A percentile compares a stretch with the other conserved stretches of the same genome.
Evolutionary conservation across 2,888 invertebrate genomes (phyloP).

Genomic region (Parelbella ahira): DNA sequence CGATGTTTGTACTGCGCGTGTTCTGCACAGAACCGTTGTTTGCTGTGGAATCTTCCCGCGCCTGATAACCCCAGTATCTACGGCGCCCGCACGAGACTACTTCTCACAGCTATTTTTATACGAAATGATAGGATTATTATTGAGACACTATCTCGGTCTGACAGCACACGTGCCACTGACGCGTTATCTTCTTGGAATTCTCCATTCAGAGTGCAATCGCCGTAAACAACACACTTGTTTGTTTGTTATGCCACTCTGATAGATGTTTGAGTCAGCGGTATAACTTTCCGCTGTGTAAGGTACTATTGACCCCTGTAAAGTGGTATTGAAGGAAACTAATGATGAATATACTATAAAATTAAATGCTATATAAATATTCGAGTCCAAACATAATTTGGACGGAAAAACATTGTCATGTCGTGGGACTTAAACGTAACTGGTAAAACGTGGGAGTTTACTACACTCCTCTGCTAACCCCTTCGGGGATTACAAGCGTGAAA

Average conservation of each 20-base stretch:
- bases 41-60: slow-evolving; percentile 76
- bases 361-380: too few relatives aligned
- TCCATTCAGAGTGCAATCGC: slow-evolving; percentile 31
- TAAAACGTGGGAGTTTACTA: too few relatives aligned
- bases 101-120: slow-evolving; percentile 41
- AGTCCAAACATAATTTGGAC: too few relatives aligned
- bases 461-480: too few relatives aligned
- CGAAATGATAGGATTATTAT: slow-evolving; percentile 34
- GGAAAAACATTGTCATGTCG: too few relatives aligned
- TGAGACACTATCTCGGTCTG: slow-evolving; percentile 37
- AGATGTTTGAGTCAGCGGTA: slow-evolving; percentile 9
- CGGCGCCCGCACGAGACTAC: slow-evolving; percentile 59
- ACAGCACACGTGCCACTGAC: slow-evolving; percentile 38
- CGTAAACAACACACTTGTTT: slow-evolving; percentile 20
- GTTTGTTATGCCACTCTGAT: slow-evolving; percentile 16
- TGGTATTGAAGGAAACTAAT: too few relatives aligned
- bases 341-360: too few relatives aligned
- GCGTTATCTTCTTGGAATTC: slow-evolving; percentile 40
- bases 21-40: slow-evolving; percentile 51
- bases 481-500: too few relatives aligned
- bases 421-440: too few relatives aligned
- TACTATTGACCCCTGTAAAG: not conserved
- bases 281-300: slow-evolving; percentile 10
- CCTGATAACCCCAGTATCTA: slow-evolving; percentile 64
- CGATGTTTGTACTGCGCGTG: slow-evolving; percentile 7